These are phyloP conservation scores for Coenonympha glycerion DNA, from an alignment of 2,888 invertebrate genomes.

Conservation along the genomic window DNA sequence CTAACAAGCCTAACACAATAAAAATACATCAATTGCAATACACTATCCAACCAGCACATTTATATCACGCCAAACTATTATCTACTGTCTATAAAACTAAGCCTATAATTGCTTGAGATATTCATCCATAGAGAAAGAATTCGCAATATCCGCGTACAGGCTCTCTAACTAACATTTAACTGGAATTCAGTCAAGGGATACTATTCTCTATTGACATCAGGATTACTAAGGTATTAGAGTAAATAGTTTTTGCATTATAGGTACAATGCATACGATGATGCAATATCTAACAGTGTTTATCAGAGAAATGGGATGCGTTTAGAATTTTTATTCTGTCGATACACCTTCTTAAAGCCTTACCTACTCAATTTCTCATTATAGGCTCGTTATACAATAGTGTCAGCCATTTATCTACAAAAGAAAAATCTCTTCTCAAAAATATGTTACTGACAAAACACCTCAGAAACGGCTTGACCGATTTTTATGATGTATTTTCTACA, in stretches of 20 bases:
- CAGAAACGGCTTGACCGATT: too few relatives aligned
- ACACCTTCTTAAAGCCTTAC: background rate
- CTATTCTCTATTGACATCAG: background rate
- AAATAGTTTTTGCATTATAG: slow-evolving; percentile 1
- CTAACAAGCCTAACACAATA: slow-evolving; percentile 29
- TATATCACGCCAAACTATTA: slow-evolving; percentile 22
- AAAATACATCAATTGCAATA: slow-evolving; percentile 30
- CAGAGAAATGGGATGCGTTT: slow-evolving; percentile 56
- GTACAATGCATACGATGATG: slow-evolving; percentile 43
- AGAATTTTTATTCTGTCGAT: slow-evolving; percentile 53
- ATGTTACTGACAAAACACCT: too few relatives aligned
- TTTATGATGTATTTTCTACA: too few relatives aligned
- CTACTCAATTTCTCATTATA: background rate
- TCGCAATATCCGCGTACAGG: slow-evolving; percentile 30
- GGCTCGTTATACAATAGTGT: background rate
- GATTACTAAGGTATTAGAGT: slow-evolving; percentile 10
- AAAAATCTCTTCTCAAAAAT: too few relatives aligned
- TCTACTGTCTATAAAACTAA: slow-evolving; percentile 21
- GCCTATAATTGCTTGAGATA: slow-evolving; percentile 27
- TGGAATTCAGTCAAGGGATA: slow-evolving; percentile 13
- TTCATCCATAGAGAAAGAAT: slow-evolving; percentile 28
- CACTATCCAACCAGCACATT: slow-evolving; percentile 16
- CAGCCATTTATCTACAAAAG: too few relatives aligned
- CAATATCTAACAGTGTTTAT: slow-evolving; percentile 64
- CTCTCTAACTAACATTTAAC: slow-evolving; percentile 17